phyloP scores from a whole-genome alignment of 2,888 invertebrate genomes.

The Iphiclides podalirius region DNA sequence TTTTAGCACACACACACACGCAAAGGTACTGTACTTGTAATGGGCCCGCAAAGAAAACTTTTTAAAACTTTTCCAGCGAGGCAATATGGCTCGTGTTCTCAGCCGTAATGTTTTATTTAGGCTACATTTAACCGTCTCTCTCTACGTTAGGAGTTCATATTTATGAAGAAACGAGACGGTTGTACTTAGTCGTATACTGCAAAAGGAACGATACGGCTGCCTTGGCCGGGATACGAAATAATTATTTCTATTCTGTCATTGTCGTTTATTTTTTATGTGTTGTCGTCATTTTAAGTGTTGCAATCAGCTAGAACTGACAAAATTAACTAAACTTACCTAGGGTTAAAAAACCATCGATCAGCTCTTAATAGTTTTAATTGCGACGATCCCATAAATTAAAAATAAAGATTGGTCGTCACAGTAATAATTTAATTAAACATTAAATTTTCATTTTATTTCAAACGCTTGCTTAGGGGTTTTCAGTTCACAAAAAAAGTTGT shows the following conservation, averaged over 20 bases:
- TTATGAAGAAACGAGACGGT: constrained; percentile 46
- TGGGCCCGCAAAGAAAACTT: constrained; percentile 81
- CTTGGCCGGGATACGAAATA: constrained; percentile 79
- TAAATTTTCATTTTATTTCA: too few species aligned
- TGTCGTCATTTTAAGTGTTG: constrained; percentile 51
- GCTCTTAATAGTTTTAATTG: too few species aligned
- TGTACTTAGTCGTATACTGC: constrained; percentile 44
- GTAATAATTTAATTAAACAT: too few species aligned
- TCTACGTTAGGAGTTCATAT: constrained; percentile 42
- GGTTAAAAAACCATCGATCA: constrained; percentile 3
- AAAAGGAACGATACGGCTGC: constrained; percentile 50
- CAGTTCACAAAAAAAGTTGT: too few species aligned
- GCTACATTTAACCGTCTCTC: constrained; percentile 62
- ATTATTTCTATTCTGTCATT: constrained; percentile 81
- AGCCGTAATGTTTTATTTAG: constrained; percentile 79
- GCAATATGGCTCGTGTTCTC: constrained; percentile 81
- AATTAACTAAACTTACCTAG: constrained; percentile 4
- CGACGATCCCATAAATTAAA: too few species aligned
- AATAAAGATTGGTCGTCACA: too few species aligned
- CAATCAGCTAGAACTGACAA: constrained; percentile 22
- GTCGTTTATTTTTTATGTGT: constrained; percentile 75
- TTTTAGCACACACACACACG: constrained; percentile 51
- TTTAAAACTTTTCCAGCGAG: constrained; percentile 80
- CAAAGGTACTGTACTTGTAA: constrained; percentile 69
- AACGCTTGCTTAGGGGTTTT: too few species aligned